Evolutionary conservation across 2,113 vertebrate genomes (phyloP).

Genomic region (Pipra filicauda): DNA sequence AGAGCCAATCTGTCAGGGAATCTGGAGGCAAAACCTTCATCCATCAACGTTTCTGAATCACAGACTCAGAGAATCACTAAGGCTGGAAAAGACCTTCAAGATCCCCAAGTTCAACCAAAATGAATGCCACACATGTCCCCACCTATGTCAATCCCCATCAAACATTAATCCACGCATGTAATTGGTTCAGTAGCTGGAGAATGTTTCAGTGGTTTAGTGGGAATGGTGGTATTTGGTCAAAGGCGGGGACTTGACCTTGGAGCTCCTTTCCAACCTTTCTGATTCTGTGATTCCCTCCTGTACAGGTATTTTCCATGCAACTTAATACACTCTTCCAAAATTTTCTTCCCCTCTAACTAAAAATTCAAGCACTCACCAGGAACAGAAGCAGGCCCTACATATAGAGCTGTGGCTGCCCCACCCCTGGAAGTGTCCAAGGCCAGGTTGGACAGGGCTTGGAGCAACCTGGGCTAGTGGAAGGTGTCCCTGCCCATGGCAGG

Average conservation of each 20-base stretch:
- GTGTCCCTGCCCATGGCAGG: not conserved
- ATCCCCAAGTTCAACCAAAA: not conserved
- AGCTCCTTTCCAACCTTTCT: not conserved
- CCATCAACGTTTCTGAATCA: not conserved
- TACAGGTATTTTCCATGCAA: not conserved
- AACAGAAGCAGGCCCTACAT: not conserved
- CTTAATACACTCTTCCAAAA: not conserved
- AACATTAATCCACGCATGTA: not conserved
- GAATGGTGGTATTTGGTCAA: not conserved
- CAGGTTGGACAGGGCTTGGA: fast-evolving
- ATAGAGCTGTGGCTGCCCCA: not conserved
- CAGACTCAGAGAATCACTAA: fast-evolving
- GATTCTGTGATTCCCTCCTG: not conserved
- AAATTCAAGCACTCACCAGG: not conserved
- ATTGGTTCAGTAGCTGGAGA: not conserved
- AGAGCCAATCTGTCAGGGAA: not conserved
- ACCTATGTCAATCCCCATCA: not conserved
- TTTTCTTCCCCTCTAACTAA: not conserved
- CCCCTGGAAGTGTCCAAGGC: not conserved
- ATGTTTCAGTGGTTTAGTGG: not conserved
- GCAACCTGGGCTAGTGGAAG: not conserved
- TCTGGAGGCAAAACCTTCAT: not conserved
- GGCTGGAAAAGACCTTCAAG: not conserved
- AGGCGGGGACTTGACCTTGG: not conserved
- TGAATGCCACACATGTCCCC: not conserved